Evolutionary conservation across 1,140 invertebrate species (phyloP), one percentile per base, ranked within the genome.

Genomic region (Lordiphosa collinella): DNA sequence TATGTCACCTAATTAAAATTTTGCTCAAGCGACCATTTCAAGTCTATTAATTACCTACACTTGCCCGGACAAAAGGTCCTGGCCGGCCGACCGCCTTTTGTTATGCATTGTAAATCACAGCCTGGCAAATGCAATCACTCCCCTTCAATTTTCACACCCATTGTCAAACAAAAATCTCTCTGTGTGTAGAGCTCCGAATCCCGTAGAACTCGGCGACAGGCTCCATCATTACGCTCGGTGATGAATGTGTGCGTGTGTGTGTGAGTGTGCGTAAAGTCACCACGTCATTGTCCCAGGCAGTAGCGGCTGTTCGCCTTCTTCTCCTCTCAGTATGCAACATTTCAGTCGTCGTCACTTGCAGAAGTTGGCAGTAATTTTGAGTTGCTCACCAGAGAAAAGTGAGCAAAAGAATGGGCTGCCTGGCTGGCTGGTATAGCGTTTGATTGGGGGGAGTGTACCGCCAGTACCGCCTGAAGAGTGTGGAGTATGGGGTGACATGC

Each of bases 1-100:
- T 82, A 67, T 82, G 76, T 82, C 72, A 68, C 78, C 76, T 82
- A 82, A 82, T 82, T 82, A 82, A 82, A 82, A 82, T 82, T 72
- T 82, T 84, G 62, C 55, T 54, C 62, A 64, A 76, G 71, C 76
- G 78, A 71, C 78, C 76, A 84, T 82, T 82, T 82, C 76, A 84
- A 80, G 76, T 80, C 76, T 80, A 80, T 80, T 80, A 80, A 80
- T 80, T 80, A 80, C 76, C 76, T 84, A 78, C 56, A 56, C 60
- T 57, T 43, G 25, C 29, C 44, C 61, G 41, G 29, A 29, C 29
- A 8, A 43, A 40, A 18, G 31, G 36, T 22, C 8, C 14, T 38
- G 40, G 22, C 22, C 22, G 22, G 22, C 22, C 22, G 12, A 37
- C 25, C 31, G 13, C 46, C 75, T 52, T 67, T 78, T 78, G 68